These are phyloP conservation scores for Thripadectes ignobilis DNA, from an alignment of 2,797 vertebrate species.

Conservation along the genomic window DNA sequence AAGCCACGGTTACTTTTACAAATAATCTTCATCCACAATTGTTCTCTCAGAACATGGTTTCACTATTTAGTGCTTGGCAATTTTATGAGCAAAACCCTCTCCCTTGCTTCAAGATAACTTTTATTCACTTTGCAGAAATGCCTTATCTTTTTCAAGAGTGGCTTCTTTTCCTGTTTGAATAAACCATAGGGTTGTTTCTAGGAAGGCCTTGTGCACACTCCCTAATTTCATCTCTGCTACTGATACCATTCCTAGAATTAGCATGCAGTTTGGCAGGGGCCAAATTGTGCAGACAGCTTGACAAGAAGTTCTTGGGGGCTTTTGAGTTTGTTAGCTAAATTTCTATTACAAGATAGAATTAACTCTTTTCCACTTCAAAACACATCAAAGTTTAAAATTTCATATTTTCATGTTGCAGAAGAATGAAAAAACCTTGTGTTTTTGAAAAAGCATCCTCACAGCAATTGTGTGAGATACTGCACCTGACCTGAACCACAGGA, in stretches of 20 bases:
- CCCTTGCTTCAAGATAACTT: neutral
- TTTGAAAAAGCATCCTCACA: neutral
- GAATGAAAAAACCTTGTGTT: neutral
- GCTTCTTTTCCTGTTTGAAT: neutral
- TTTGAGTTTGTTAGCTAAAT: neutral
- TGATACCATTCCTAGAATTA: slow-evolving; percentile 44
- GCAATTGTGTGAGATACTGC: neutral
- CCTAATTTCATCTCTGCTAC: neutral
- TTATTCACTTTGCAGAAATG: neutral
- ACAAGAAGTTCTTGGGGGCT: neutral
- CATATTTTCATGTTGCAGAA: neutral
- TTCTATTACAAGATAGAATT: neutral
- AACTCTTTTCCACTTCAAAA: neutral
- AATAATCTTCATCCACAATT: neutral
- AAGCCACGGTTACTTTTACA: neutral
- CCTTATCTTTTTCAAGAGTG: slow-evolving; percentile 25
- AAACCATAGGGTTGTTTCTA: slow-evolving; percentile 23
- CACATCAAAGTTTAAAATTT: neutral
- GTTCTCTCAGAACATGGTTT: neutral
- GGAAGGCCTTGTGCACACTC: neutral
- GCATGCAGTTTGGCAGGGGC: neutral
- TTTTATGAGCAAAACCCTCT: neutral
- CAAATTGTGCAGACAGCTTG: neutral
- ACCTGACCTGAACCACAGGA: neutral
- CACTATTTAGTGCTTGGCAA: neutral